phyloP scores from a whole-genome alignment of 2,113 vertebrate genomes.

The Pardalotus punctatus region DNA sequence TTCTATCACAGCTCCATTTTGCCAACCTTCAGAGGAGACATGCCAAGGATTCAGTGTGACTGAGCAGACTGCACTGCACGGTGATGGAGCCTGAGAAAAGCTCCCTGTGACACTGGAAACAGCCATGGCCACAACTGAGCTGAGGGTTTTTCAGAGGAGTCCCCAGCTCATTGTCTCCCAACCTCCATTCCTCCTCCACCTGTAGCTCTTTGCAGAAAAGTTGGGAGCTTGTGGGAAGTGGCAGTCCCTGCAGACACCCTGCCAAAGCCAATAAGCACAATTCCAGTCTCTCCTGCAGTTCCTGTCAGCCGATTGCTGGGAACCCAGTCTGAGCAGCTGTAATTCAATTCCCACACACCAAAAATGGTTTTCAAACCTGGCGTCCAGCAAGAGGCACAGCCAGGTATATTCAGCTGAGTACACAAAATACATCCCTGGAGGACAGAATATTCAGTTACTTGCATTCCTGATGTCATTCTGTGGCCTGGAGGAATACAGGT shows the following conservation, averaged over 20 bases:
- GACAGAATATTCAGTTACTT: not conserved
- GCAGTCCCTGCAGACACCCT: not conserved
- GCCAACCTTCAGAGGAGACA: not conserved
- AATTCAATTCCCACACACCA: not conserved
- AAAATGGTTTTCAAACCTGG: not conserved
- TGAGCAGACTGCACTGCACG: not conserved
- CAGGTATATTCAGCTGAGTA: not conserved
- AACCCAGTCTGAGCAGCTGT: not conserved
- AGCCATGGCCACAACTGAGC: not conserved
- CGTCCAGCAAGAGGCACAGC: not conserved
- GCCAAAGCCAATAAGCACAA: slow-evolving; percentile 13
- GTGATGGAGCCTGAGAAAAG: not conserved
- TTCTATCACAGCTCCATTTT: not conserved
- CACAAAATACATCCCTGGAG: not conserved
- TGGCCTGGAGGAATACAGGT: not conserved
- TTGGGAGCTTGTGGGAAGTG: not conserved
- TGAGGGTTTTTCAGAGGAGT: not conserved
- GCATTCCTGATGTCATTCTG: not conserved
- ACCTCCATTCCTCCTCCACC: not conserved
- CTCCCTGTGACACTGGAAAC: not conserved
- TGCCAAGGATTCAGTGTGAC: not conserved
- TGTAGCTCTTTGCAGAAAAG: not conserved
- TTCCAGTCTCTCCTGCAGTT: not conserved
- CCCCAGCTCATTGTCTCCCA: not conserved
- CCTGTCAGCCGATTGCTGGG: slow-evolving; percentile 11